These are phyloP conservation scores for Halcyon smyrnensis DNA, from an alignment of 2,797 vertebrate genomes.

Conservation along the genomic window DNA sequence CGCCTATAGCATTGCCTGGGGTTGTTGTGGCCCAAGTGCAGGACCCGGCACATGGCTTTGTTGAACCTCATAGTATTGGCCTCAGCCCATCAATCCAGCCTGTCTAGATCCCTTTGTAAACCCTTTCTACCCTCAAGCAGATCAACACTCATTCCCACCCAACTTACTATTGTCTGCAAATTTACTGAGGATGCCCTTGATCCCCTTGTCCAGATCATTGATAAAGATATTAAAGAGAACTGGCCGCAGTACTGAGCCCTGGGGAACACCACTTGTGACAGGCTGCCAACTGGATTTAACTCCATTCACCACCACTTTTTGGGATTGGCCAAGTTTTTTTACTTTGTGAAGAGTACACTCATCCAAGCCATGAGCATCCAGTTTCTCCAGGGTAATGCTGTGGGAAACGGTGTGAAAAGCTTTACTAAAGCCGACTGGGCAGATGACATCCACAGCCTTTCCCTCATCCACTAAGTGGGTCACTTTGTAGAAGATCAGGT, in stretches of 20 bases:
- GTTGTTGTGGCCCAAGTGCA: neutral
- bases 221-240: neutral
- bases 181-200: neutral
- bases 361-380: neutral
- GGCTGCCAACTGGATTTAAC: neutral
- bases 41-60: neutral
- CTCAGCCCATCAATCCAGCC: neutral
- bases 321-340: neutral
- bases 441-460: neutral
- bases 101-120: neutral
- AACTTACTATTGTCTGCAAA: neutral
- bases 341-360: neutral
- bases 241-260: neutral
- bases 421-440: neutral
- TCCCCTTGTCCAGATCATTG: neutral
- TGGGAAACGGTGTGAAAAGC: neutral
- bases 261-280: neutral
- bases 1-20: neutral
- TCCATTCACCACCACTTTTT: neutral
- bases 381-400: neutral
- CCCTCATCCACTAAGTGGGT: neutral
- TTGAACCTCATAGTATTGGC: neutral
- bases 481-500: neutral
- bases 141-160: neutral
- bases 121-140: neutral